These are phyloP conservation scores for Telmatochromis sp. DNA, from an alignment of 2,113 vertebrate species.

Conservation along the genomic window DNA sequence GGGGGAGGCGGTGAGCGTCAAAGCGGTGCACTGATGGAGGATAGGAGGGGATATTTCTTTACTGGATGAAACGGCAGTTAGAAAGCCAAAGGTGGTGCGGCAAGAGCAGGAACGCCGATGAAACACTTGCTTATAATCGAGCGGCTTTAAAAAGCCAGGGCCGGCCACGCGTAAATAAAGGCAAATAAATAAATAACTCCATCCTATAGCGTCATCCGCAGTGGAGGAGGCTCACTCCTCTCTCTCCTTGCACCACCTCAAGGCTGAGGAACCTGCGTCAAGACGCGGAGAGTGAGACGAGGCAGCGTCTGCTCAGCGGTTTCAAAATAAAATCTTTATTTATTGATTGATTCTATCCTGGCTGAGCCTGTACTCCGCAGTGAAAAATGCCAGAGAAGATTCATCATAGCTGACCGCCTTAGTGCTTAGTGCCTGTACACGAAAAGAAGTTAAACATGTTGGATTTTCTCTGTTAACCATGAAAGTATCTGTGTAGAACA, in stretches of 20 bases:
- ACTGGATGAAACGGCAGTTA: neutral
- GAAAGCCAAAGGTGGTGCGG: neutral
- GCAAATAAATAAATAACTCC: conserved; percentile 67
- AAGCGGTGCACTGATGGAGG: neutral
- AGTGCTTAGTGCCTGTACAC: neutral
- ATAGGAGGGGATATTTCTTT: neutral
- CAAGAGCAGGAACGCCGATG: neutral
- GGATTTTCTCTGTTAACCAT: neutral
- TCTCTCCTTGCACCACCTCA: conserved; percentile 65
- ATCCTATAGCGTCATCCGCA: conserved; percentile 70
- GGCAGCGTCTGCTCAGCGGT: neutral
- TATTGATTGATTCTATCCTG: rapidly evolving
- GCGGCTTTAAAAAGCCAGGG: neutral
- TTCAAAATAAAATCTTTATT: conserved; percentile 32
- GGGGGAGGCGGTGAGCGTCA: neutral
- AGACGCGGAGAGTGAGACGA: neutral
- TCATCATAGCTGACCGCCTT: neutral
- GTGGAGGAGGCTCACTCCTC: conserved; percentile 48
- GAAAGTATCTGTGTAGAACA: neutral
- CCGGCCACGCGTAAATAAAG: conserved; percentile 31
- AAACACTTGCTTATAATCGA: neutral
- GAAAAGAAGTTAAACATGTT: neutral
- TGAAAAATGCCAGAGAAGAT: neutral
- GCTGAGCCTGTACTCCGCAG: neutral
- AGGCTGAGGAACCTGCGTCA: neutral